Evolutionary conservation across 1,140 invertebrate genomes (phyloP).

Genomic region (Heliconius himera): DNA sequence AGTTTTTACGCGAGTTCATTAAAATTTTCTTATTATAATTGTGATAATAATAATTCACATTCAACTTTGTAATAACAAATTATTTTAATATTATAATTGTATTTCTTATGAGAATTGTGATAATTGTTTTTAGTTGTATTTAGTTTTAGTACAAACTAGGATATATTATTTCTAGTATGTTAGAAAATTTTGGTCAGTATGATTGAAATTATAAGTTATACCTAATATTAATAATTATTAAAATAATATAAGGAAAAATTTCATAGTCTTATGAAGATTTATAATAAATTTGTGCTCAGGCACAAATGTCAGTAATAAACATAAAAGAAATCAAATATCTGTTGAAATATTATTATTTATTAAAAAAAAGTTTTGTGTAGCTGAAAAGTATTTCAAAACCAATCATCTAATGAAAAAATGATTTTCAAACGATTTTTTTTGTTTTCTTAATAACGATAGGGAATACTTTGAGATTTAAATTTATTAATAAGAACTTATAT

Average conservation of each 20-base stretch:
- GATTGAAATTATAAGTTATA: conserved; percentile 28
- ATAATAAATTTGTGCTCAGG: background rate
- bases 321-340: no score
- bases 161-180: conserved; percentile 6
- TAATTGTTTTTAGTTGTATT: conserved; percentile 19
- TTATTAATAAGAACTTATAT: background rate
- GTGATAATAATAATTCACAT: background rate
- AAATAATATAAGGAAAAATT: background rate
- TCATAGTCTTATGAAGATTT: background rate
- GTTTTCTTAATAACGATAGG: no score
- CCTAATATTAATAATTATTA: background rate
- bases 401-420: no score
- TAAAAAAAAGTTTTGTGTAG: no score
- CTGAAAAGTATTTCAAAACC: no score
- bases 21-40: background rate
- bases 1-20: background rate
- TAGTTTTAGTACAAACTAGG: conserved; percentile 31
- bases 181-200: conserved; percentile 27
- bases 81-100: background rate
- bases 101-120: conserved; percentile 20
- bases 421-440: no score
- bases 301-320: no score
- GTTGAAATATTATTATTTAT: no score
- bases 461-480: no score
- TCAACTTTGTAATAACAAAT: background rate